Evolutionary conservation across 2,113 vertebrate genomes (phyloP).

Genomic region (Zingel zingel): DNA sequence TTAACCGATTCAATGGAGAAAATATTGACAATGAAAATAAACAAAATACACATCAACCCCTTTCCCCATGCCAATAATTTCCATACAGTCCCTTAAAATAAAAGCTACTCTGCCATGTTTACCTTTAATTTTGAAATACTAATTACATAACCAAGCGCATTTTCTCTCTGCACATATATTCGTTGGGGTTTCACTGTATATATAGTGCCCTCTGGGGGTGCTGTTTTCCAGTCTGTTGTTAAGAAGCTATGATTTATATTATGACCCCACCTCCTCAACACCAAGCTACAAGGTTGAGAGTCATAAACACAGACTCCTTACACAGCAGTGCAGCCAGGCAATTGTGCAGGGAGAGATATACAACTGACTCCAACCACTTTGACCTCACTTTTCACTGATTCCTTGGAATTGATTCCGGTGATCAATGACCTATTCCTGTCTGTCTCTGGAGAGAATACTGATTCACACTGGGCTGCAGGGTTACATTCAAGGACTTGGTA

Average conservation of each 20-base stretch:
- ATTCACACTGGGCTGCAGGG: constrained; percentile 25
- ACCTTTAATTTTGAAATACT: neutral
- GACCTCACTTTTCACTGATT: constrained; percentile 48
- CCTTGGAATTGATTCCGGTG: constrained; percentile 56
- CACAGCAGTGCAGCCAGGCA: constrained; percentile 2
- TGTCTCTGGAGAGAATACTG: constrained; percentile 36
- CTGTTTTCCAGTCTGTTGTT: constrained; percentile 36
- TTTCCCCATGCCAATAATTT: neutral
- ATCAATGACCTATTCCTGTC: constrained; percentile 65
- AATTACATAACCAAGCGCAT: neutral
- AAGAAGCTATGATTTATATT: constrained; percentile 53
- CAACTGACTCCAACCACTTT: neutral
- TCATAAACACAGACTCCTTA: constrained; percentile 40
- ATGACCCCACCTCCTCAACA: constrained; percentile 32
- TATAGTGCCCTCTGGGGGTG: constrained; percentile 26
- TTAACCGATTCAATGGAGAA: neutral
- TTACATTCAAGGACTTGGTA: constrained; percentile 45
- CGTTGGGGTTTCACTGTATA: neutral
- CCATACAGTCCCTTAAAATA: neutral
- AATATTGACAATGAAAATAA: neutral
- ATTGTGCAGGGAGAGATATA: neutral
- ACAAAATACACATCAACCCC: neutral
- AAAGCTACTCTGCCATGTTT: constrained; percentile 1
- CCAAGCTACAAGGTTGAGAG: constrained; percentile 16
- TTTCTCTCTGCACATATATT: neutral